Base-by-base conservation (phyloP, 2,113 vertebrate species). In the Phycodurus eques region DNA sequence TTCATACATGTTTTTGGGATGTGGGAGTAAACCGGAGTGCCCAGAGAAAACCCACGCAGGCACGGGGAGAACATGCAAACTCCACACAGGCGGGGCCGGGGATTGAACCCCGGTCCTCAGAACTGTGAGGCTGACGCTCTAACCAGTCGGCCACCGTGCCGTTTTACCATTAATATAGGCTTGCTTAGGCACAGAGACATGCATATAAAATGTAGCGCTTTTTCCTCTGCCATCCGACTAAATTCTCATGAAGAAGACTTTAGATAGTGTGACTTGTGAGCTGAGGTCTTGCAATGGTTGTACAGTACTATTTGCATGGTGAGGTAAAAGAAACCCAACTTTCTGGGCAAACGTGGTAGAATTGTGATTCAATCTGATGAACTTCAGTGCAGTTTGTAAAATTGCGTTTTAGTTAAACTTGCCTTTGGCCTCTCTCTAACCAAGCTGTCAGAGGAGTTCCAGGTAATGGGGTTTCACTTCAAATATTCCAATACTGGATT, bases 381-480 rank as follows among this genome's bases (percentile, higher is more conserved):
- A 77, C 49, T 53, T 83, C 31, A 69, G 68, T 73, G 66, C 39
- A 68, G 63, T 79, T 80, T 70, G 39, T 31, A 27, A 66, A 72
- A 10, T 80, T 79, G 76, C 84, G 84, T 78, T 17, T 15, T 47
- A 77, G 57, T 54, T 68, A 72, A 79, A 84, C 88, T 89, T 79
- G 90, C 86, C 87, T 86, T 88, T 92, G 91, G 92, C 91, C 92
- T 93, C 83, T 93, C 89, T 91, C 87, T 93, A 92, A 93, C 81
- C 92, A 92, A 93, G 92, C 92, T 92, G 84, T 93, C 93, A 92
- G 93, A 93, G 90, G 91, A 91, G 86, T 92, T 91, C 85, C 92
- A 93, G 93, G 93, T 94, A 94, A 94, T 72, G 83, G 74, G 79
- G 84, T 89, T 85, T 88, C 62, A 80, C 84, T 85, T 89, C 67